Base-by-base conservation (phyloP, 30 jellyfish, hydroid and myxozoan species). In the Euphysa ruthae region DNA sequence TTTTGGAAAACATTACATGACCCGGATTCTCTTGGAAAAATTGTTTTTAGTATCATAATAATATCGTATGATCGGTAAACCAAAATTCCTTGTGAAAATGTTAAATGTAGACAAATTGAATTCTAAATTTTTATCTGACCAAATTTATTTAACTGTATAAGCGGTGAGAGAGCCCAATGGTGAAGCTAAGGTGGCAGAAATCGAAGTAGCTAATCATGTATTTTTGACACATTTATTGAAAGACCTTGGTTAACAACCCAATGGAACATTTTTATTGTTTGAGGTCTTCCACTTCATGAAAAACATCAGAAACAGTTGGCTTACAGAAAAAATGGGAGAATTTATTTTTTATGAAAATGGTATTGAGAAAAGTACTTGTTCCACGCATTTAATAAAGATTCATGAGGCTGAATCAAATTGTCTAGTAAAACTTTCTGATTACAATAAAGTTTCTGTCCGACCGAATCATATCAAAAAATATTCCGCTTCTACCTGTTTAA, bases 1-100 rank as follows among this genome's bases (percentile, higher is more conserved):
- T 29, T 56, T 56, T 56, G 70, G 56, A 22, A 56, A 29, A 56
- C 70, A 22, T 24, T 56, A 3, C 44, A 56, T 56, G 58, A 29
- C 51, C 42, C 42, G 19, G 6, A 24, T 22, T 56, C 51, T 22
- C 70, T 3, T 22, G 58, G 44, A 56, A 56, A 56, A 29, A 56
- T 43, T 22, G 51, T 56, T 56, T 56, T 56, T 3, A 43, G 70
- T 56, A 43, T 2, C 70, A 56, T 56, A 43, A 29, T 56, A 22
- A 56, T 31, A 3, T n/a, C 25, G 70, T 56, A 22, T 56, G 58
- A 18, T 56, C 4, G 58, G 70, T 56, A 24, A 12, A 16, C 65
- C 27, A 8, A 52, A 52, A 22, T 8, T 52, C 18, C 27, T 52
- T 16, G 12, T 22, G 43, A 16, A 52, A 52, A 52, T 52, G 65